Evolutionary conservation across 1,140 invertebrate species (phyloP).

Genomic region (Akabosia matsudoensis): DNA sequence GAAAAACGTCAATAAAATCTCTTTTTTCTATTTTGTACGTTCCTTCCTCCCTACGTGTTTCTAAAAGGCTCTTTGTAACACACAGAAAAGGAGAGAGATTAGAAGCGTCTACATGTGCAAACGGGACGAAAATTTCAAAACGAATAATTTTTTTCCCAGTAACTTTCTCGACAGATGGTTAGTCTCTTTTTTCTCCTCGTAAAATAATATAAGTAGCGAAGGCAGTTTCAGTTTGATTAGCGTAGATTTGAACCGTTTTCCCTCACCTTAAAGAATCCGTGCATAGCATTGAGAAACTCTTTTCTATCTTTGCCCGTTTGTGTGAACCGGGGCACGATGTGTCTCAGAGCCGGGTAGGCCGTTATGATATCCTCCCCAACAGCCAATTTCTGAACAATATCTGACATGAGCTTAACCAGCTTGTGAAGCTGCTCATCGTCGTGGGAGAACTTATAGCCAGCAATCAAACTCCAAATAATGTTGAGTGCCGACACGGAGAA

Average conservation of each 20-base stretch:
- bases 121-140: no score
- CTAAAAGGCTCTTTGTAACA: slow-evolving; percentile 22
- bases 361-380: slow-evolving; percentile 38
- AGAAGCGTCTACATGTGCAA: neutral
- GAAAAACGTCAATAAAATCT: slow-evolving; percentile 82
- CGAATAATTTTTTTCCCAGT: no score
- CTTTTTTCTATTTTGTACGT: slow-evolving; percentile 57
- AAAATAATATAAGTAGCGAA: no score
- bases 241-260: neutral
- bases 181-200: no score
- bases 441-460: slow-evolving; percentile 62
- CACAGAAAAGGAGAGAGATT: neutral
- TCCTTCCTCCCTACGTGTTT: slow-evolving; percentile 22
- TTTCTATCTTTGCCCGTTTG: slow-evolving; percentile 21
- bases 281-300: slow-evolving; percentile 33
- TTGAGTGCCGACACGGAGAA: slow-evolving; percentile 63
- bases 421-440: slow-evolving; percentile 47
- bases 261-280: slow-evolving; percentile 38
- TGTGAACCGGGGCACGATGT: slow-evolving; percentile 32
- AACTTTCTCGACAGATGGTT: neutral
- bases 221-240: no score
- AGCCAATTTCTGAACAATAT: slow-evolving; percentile 31
- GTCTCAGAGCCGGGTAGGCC: slow-evolving; percentile 30
- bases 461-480: slow-evolving; percentile 80
- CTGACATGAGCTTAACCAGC: slow-evolving; percentile 30